Percentiles rank a stretch among this genome's conserved stretches.
Evolutionary conservation across 2,888 invertebrate species (phyloP).

Genomic region (Platerodrilus igneus): DNA sequence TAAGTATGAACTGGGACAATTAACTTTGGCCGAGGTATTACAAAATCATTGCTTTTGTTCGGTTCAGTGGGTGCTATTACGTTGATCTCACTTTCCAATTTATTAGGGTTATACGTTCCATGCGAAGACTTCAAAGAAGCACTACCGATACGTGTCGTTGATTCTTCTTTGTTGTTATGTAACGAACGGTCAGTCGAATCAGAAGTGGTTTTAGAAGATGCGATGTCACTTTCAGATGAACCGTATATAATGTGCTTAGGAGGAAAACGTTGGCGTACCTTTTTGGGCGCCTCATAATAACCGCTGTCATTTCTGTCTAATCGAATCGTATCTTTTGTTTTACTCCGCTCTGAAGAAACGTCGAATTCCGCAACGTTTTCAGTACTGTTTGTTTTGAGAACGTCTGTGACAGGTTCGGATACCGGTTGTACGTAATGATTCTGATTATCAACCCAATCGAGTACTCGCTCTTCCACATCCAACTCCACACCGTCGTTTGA

Average conservation of each 20-base stretch:
- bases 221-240: slow-evolving; percentile 26
- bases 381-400: slow-evolving; percentile 14
- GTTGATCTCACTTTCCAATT: slow-evolving; percentile 18
- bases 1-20: slow-evolving; percentile 87
- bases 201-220: slow-evolving; percentile 14
- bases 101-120: slow-evolving; percentile 13
- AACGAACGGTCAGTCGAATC: slow-evolving; percentile 15
- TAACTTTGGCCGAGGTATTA: slow-evolving; percentile 78
- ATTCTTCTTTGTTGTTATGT: slow-evolving; percentile 28
- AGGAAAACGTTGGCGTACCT: slow-evolving; percentile 43
- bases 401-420: slow-evolving; percentile 10
- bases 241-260: slow-evolving; percentile 41
- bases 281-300: slow-evolving; percentile 42
- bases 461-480: slow-evolving; percentile 35
- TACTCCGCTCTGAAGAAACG: slow-evolving; percentile 7
- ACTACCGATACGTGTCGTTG: background rate
- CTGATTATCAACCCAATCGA: slow-evolving; percentile 45
- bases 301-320: slow-evolving; percentile 41
- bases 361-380: slow-evolving; percentile 9
- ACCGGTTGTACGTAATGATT: slow-evolving; percentile 36
- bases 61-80: slow-evolving; percentile 15
- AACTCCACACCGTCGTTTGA: slow-evolving; percentile 25
- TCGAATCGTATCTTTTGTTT: slow-evolving; percentile 12
- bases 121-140: background rate
- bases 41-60: slow-evolving; percentile 64